Percentiles rank a stretch among this genome's conserved stretches.
Conservation (phyloP, 2,888 invertebrate genomes). For the Drosophila ustulata region DNA sequence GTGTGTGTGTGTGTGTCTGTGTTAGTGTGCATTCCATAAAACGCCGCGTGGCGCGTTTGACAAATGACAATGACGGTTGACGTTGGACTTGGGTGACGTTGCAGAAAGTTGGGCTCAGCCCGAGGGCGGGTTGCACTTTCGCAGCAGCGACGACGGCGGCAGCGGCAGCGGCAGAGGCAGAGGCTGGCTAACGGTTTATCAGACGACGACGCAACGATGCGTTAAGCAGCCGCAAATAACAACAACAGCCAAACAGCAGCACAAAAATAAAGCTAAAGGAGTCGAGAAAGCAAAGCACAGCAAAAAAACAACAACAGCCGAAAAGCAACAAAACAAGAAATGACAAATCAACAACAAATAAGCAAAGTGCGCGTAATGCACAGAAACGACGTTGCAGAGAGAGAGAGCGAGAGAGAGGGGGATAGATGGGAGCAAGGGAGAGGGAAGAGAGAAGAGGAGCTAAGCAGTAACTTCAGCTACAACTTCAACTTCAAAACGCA, state of each 20-base stretch:
- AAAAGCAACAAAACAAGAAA: background rate
- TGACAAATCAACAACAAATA: conserved; percentile 28
- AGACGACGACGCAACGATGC: conserved; percentile 56
- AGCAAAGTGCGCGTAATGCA: conserved; percentile 41
- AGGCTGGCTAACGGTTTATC: conserved; percentile 56
- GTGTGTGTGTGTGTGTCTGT: conserved; percentile 7
- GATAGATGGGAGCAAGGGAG: too few species aligned
- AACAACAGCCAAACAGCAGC: conserved; percentile 1
- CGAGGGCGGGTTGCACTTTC: conserved; percentile 64
- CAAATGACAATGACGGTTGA: conserved; percentile 67
- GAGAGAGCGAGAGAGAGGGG: background rate
- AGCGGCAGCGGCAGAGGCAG: conserved; percentile 23
- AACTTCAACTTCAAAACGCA: conserved; percentile 14
- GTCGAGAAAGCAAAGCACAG: conserved; percentile 20
- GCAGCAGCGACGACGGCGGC: conserved; percentile 52
- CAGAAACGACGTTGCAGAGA: background rate
- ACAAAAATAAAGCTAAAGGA: conserved; percentile 13
- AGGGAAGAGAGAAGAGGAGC: background rate
- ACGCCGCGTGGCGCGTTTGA: conserved; percentile 63
- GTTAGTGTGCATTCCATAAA: conserved; percentile 56
- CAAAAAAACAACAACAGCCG: background rate
- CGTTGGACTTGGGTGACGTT: conserved; percentile 62
- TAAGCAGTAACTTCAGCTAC: conserved; percentile 7
- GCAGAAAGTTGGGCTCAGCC: conserved; percentile 61
- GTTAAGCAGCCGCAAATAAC: conserved; percentile 54